phyloP scores from a whole-genome alignment of 2,797 vertebrate genomes.

The Fistularia commersonii region DNA sequence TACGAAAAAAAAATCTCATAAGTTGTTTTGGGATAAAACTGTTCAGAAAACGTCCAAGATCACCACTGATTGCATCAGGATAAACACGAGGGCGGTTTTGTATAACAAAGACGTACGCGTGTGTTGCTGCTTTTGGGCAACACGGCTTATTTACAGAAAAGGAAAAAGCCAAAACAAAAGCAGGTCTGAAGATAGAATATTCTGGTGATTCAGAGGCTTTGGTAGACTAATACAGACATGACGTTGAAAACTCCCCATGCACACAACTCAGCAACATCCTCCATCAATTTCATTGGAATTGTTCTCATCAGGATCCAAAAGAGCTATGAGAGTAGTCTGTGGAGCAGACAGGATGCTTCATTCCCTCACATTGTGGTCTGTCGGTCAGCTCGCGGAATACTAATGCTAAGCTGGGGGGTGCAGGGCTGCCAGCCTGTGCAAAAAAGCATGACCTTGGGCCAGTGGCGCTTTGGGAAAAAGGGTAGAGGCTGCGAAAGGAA shows the following conservation, averaged over 20 bases:
- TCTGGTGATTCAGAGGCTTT: conserved; percentile 16
- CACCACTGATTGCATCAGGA: conserved; percentile 26
- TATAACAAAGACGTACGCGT: no score
- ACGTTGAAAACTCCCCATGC: conserved; percentile 2
- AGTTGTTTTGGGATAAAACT: conserved; percentile 18
- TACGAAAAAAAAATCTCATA: conserved; percentile 19
- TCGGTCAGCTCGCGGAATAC: conserved; percentile 41
- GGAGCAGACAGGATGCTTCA: conserved; percentile 37
- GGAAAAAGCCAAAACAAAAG: no score
- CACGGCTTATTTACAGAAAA: conserved; percentile 13
- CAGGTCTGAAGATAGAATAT: no score
- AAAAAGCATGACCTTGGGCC: conserved; percentile 64
- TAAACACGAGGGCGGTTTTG: neutral
- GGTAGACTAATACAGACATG: conserved; percentile 1
- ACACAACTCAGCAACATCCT: conserved; percentile 14
- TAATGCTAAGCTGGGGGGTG: conserved; percentile 49
- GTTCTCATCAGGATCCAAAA: conserved; percentile 39
- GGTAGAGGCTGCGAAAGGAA: conserved; percentile 14
- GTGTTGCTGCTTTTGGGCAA: no score
- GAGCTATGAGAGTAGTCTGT: conserved; percentile 29
- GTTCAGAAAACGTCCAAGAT: conserved; percentile 14
- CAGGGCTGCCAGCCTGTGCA: conserved; percentile 36
- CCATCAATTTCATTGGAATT: conserved; percentile 36
- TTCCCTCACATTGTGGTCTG: conserved; percentile 42
- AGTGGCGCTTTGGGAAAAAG: conserved; percentile 37